Evolutionary conservation across 2,888 invertebrate genomes (phyloP).

Genomic region (Apamea epomidion): DNA sequence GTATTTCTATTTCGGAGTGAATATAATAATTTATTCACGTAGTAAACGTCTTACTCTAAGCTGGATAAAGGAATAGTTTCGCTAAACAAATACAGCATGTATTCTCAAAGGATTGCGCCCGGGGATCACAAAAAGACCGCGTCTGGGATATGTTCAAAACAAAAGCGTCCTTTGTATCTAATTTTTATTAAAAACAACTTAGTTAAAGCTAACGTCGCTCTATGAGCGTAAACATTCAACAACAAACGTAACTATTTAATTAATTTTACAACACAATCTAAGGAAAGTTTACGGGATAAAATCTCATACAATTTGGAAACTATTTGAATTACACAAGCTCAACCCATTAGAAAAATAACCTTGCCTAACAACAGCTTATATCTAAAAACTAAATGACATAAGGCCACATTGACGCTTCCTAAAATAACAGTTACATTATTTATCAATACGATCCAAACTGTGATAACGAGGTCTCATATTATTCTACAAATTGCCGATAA

Average conservation of each 20-base stretch:
- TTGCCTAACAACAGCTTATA: constrained; percentile 26
- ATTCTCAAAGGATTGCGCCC: constrained; percentile 43
- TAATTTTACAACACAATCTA: constrained; percentile 13
- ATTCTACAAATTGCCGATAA: constrained; percentile 69
- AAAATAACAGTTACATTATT: constrained; percentile 49
- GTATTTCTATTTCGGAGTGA: constrained; percentile 25
- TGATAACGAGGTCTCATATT: constrained; percentile 60
- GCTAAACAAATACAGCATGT: constrained; percentile 37
- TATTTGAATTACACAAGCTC: constrained; percentile 2
- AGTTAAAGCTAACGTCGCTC: constrained; percentile 1
- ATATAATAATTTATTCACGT: constrained; percentile 41
- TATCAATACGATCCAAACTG: constrained; percentile 40
- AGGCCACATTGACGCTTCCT: constrained; percentile 43
- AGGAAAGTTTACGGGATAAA: neutral
- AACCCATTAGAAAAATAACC: constrained; percentile 5
- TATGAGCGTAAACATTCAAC: constrained; percentile 4
- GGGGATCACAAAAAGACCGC: constrained; percentile 34
- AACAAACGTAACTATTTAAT: constrained; percentile 13
- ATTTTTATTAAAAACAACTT: constrained; percentile 29
- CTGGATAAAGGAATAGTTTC: constrained; percentile 45
- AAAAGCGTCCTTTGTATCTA: constrained; percentile 36
- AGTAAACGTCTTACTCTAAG: constrained; percentile 39
- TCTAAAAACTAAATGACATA: constrained; percentile 26
- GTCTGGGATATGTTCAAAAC: constrained; percentile 33
- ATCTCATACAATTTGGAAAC: neutral